Evolutionary conservation across 2,113 vertebrate genomes (phyloP), one percentile per base, ranked within the genome.

Genomic region (Corvus hawaiiensis): DNA sequence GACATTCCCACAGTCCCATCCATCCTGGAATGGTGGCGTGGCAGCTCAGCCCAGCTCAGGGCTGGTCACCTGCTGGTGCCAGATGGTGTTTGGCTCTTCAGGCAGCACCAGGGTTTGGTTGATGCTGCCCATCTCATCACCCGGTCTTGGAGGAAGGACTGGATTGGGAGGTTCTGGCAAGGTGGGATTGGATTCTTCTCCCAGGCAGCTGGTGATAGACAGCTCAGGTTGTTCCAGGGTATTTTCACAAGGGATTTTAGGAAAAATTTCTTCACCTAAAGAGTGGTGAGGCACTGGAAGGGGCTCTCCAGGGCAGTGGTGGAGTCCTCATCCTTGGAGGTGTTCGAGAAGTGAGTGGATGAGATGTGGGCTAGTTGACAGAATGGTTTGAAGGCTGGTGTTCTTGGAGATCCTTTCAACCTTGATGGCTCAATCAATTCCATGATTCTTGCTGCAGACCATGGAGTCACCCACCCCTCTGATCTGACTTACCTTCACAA

Each of bases 11-110:
- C 41, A 24, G 14, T 23, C 11, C 15, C 27, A 22, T 21, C 44
- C 44, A 15, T 24, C 1, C 1, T 0, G 4, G 52, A 41, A 49
- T 32, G 23, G 30, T 1, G 3, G 17, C 37, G 8, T 9, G 61
- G 67, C 13, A 41, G 18, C 39, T 67, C 44, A 63, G 15, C 54
- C 19, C 20, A 55, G 33, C n/a, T 54, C 52, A 46, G 61, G n/a
- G 32, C 13, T 67, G 43, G 18, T 27, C 37, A 27, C 4, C 55
- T 0, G 1, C 41, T 58, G 66, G 16, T 30, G 27, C 52, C 54
- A 54, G 46, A 27, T 17, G n/a, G 58, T 3, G 1, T 55, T 54
- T 59, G 39, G 17, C 44, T 28, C 10, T 44, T 39, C 4, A 24
- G 39, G 55, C 30, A 68, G 59, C 35, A 43, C 27, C 3, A 22